Percentiles rank a stretch among this genome's conserved stretches.
These are phyloP conservation scores for Pasiphila rectangulata DNA, from an alignment of 2,888 invertebrate species.

Conservation along the genomic window DNA sequence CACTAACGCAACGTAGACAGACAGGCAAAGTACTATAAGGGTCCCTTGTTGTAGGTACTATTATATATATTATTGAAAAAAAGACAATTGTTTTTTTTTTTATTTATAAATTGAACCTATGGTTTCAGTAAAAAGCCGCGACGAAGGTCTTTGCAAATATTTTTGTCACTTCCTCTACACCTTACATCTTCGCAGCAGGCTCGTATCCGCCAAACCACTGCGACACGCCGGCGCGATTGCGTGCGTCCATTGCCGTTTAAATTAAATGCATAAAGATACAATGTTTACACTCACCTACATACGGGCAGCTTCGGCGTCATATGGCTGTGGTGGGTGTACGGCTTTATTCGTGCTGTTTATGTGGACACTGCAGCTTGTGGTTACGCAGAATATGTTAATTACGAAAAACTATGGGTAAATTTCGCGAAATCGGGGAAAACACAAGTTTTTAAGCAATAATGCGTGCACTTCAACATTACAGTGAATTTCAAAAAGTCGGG, in stretches of 20 bases:
- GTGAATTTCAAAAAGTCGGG: too few relatives aligned
- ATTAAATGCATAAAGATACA: slow-evolving; percentile 77
- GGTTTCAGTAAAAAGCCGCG: too few relatives aligned
- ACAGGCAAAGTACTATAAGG: too few relatives aligned
- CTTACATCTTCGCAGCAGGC: slow-evolving; percentile 42
- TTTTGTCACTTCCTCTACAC: not conserved
- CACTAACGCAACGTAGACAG: too few relatives aligned
- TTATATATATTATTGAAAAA: too few relatives aligned
- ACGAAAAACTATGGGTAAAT: not conserved
- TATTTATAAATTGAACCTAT: too few relatives aligned
- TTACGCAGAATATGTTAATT: not conserved
- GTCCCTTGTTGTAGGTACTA: too few relatives aligned
- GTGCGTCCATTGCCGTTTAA: slow-evolving; percentile 68
- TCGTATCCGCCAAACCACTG: slow-evolving; percentile 72
- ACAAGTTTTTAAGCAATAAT: too few relatives aligned
- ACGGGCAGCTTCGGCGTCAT: slow-evolving; percentile 26
- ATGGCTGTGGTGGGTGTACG: slow-evolving; percentile 18
- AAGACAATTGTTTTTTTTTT: too few relatives aligned
- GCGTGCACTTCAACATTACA: too few relatives aligned
- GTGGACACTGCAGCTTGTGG: not conserved
- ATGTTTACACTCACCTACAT: slow-evolving; percentile 53
- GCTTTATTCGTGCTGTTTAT: slow-evolving; percentile 10
- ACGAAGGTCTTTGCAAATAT: not conserved
- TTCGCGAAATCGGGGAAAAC: too few relatives aligned
- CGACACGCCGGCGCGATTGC: slow-evolving; percentile 72